Conservation (phyloP, 2,888 invertebrate species). For the Terebella lapidaria region DNA sequence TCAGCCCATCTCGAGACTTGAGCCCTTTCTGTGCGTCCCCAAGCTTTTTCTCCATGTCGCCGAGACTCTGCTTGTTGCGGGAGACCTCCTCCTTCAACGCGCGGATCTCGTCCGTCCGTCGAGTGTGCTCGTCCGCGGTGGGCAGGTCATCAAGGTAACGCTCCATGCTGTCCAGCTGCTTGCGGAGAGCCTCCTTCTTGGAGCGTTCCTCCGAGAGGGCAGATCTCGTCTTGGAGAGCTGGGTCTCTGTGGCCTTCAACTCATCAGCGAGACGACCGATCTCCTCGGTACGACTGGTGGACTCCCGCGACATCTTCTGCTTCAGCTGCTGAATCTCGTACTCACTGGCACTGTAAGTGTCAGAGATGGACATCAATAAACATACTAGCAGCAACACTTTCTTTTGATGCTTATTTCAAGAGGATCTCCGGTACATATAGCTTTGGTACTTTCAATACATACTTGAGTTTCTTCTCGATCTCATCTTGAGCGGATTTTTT, state of each 20-base stretch:
- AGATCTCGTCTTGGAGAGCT: too few relatives aligned
- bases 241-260: too few relatives aligned
- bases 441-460: too few relatives aligned
- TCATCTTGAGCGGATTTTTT: neutral
- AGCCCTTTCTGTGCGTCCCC: slow-evolving; percentile 31
- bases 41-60: slow-evolving; percentile 33
- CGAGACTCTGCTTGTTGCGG: slow-evolving; percentile 26
- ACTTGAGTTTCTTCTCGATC: neutral
- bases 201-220: too few relatives aligned
- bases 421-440: too few relatives aligned
- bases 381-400: too few relatives aligned
- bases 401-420: too few relatives aligned
- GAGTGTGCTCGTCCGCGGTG: neutral
- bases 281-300: neutral
- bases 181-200: neutral
- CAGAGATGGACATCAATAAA: too few relatives aligned
- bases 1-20: slow-evolving; percentile 28
- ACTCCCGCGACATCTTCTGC: neutral
- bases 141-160: neutral
- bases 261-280: too few relatives aligned
- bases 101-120: neutral
- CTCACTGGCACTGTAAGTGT: neutral
- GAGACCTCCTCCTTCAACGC: slow-evolving; percentile 30
- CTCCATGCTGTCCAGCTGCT: neutral
- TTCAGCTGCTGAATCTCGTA: neutral